Evolutionary conservation across 2,113 vertebrate genomes (phyloP), one percentile per base, ranked within the genome.

Genomic region (Peucedramus taeniatus): DNA sequence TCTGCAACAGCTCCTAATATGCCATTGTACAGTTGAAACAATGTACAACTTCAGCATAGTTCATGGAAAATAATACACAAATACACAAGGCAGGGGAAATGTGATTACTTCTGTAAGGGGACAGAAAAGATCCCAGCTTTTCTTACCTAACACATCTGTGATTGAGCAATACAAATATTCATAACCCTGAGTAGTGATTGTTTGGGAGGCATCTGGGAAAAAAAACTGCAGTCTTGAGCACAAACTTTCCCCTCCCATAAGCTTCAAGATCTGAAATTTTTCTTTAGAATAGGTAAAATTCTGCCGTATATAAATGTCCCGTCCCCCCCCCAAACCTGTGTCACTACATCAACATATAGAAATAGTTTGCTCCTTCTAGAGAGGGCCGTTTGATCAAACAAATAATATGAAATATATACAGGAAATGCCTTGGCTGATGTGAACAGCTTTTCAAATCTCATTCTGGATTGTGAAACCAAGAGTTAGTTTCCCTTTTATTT

Each of bases 271-370:
- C 35, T 81, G 37, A n/a, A 22, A 2, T 66, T 87, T 61, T 81
- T 51, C 31, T 64, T 64, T 82, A 68, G 49, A 60, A 22, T 11
- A 27, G 17, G 27, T 45, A 45, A 57, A 81, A 5, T 76, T 85
- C 35, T 79, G 14, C 37, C 24, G 5, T 23, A 44, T 9, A 56
- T 8, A 44, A 19, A 9, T 1, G 0, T 10, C 7, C 75, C 7
- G 0, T 10, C 7, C 75, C 7, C 8, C 6, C 11, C 6, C 3
- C 1, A 71, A 17, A 83, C 4, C 26, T 8, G 3, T 82, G 18
- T 47, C 22, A 33, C 20, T 60, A 31, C 3, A 33, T 51, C 22
- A 44, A 35, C 3, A 16, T 39, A 23, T 13, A 64, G 44, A 51
- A 90, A 71, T 13, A 49, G 15, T 57, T 69, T 33, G 1, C 15